Evolutionary conservation across 2,797 vertebrate species (phyloP).

Genomic region (Anomalospiza imberbis): DNA sequence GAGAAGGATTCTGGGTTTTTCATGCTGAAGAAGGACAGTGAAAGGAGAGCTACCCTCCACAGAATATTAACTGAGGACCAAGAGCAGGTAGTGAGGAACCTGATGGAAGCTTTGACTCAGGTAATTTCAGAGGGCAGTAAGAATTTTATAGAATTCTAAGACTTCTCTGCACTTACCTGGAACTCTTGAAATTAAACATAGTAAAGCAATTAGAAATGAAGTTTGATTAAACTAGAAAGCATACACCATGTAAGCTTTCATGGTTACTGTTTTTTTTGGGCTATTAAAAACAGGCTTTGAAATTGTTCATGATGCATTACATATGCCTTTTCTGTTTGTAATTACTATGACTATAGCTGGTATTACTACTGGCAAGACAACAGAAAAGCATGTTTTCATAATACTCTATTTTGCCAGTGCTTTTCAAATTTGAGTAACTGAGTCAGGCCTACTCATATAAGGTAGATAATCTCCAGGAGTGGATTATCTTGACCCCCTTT

Average conservation of each 20-base stretch:
- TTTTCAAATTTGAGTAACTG: neutral
- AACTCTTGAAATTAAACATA: neutral
- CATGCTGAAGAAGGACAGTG: slow-evolving; percentile 95
- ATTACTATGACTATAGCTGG: neutral
- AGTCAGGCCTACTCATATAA: neutral
- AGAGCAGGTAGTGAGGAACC: slow-evolving; percentile 91
- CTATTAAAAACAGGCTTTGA: neutral
- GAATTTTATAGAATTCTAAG: neutral
- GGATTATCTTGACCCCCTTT: neutral
- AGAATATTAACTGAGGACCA: slow-evolving; percentile 92
- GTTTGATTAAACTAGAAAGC: neutral
- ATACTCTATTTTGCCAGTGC: neutral
- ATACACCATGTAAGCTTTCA: neutral
- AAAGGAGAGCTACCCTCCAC: slow-evolving; percentile 93
- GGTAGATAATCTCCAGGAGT: neutral
- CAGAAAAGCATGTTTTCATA: neutral
- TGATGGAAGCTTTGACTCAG: slow-evolving; percentile 91
- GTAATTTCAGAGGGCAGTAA: slow-evolving; percentile 59
- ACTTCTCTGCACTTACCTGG: neutral
- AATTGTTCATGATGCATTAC: neutral
- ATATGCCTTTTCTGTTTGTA: neutral
- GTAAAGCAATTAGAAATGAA: neutral
- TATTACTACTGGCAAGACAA: neutral
- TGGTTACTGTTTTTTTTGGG: neutral
- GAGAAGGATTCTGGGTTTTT: slow-evolving; percentile 97